Conservation (phyloP, 2,113 vertebrate species). For the Rhegmatorhina hoffmannsi region DNA sequence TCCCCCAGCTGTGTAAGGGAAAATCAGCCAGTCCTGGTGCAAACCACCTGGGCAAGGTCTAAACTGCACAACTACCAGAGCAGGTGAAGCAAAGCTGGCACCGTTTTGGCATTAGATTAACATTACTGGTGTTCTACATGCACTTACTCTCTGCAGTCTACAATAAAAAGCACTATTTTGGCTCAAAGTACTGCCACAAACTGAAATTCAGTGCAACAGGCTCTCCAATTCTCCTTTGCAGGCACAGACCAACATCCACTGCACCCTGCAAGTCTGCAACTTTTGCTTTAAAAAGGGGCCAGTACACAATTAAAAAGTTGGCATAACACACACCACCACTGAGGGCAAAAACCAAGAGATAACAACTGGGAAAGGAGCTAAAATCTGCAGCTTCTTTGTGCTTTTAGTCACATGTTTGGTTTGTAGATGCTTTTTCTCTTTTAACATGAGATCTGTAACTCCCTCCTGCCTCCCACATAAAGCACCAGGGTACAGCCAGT, state of each 20-base stretch:
- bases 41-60: rapidly evolving
- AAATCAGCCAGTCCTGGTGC: not conserved
- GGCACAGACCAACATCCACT: not conserved
- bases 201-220: not conserved
- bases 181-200: not conserved
- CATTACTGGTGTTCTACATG: not conserved
- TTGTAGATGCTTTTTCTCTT: not conserved
- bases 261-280: not conserved
- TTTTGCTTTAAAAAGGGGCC: not conserved
- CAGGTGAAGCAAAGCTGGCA: not conserved
- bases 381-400: not conserved
- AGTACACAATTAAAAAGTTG: not conserved
- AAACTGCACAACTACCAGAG: rapidly evolving
- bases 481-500: not conserved
- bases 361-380: not conserved
- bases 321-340: not conserved
- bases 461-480: not conserved
- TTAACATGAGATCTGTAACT: not conserved
- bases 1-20: not conserved
- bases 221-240: not conserved
- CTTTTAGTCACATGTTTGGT: not conserved
- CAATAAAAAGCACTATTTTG: not conserved
- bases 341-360: not conserved
- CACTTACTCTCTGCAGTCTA: not conserved
- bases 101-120: not conserved